Percentiles rank a stretch among this genome's conserved stretches.
Conservation (phyloP, 2,888 invertebrate genomes). For the Minunthozetes semirufus region DNA sequence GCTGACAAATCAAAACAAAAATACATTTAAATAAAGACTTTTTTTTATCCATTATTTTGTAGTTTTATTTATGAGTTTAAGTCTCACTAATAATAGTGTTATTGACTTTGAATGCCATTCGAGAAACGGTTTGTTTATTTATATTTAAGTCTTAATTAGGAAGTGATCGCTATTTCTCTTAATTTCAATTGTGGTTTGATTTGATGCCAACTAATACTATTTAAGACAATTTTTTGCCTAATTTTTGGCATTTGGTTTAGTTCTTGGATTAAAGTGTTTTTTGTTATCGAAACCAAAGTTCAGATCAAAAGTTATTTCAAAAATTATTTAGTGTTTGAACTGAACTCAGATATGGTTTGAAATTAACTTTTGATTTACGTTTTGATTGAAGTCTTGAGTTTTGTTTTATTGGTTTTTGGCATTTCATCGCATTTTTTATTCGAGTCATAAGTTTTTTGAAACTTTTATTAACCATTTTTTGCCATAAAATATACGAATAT, state of each 20-base stretch:
- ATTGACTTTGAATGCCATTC: conserved; percentile 19
- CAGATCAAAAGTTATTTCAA: not conserved
- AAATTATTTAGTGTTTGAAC: not conserved
- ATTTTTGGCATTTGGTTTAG: too few species aligned
- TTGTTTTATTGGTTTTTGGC: not conserved
- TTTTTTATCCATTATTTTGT: not conserved
- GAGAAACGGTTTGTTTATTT: not conserved
- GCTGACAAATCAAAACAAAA: too few species aligned
- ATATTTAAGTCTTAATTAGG: conserved; percentile 22
- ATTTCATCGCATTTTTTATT: not conserved
- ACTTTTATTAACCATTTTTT: not conserved
- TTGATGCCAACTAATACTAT: not conserved
- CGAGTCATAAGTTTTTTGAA: not conserved
- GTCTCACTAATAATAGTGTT: not conserved
- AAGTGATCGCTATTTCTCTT: conserved; percentile 18
- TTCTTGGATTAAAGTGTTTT: too few species aligned
- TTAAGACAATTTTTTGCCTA: not conserved
- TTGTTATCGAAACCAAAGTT: too few species aligned
- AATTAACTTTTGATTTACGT: not conserved
- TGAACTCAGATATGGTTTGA: not conserved
- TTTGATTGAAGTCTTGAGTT: not conserved
- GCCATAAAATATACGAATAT: not conserved
- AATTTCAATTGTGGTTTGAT: conserved; percentile 16
- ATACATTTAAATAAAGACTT: not conserved
- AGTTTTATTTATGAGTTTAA: not conserved